Conservation (phyloP, 2,888 invertebrate species). For the Nephrotoma appendiculata region DNA sequence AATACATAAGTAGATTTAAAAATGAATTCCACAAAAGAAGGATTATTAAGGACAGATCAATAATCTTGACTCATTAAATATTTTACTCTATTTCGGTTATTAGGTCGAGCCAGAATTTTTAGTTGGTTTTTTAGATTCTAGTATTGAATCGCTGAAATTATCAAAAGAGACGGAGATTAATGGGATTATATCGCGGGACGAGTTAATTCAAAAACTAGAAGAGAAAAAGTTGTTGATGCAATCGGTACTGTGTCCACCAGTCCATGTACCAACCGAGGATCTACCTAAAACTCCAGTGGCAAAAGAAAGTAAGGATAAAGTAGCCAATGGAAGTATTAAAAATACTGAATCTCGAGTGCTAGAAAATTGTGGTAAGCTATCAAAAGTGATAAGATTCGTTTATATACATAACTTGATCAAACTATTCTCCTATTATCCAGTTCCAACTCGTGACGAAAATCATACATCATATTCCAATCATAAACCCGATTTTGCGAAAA, state of each 20-base stretch:
- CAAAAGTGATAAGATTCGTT: background rate
- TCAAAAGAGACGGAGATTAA: constrained; percentile 29
- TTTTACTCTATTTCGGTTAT: constrained; percentile 10
- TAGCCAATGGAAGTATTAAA: constrained; percentile 9
- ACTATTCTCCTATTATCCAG: background rate
- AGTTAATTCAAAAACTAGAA: constrained; percentile 43
- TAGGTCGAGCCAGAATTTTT: constrained; percentile 59
- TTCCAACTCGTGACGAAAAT: background rate
- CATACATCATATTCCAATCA: background rate
- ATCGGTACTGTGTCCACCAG: background rate
- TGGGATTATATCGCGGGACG: constrained; percentile 36
- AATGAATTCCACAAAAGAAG: background rate
- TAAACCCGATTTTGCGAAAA: constrained; percentile 27
- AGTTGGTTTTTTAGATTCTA: constrained; percentile 55
- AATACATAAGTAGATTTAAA: background rate
- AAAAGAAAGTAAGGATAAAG: constrained; percentile 4
- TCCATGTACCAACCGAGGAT: background rate
- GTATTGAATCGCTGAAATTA: constrained; percentile 43
- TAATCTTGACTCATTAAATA: background rate
- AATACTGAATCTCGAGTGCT: background rate
- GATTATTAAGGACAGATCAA: background rate
- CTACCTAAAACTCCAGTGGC: background rate
- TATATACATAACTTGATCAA: background rate
- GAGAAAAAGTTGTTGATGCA: constrained; percentile 39
- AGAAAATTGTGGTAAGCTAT: background rate